phyloP scores from a whole-genome alignment of 2,888 invertebrate genomes.

The Diaperis boleti region DNA sequence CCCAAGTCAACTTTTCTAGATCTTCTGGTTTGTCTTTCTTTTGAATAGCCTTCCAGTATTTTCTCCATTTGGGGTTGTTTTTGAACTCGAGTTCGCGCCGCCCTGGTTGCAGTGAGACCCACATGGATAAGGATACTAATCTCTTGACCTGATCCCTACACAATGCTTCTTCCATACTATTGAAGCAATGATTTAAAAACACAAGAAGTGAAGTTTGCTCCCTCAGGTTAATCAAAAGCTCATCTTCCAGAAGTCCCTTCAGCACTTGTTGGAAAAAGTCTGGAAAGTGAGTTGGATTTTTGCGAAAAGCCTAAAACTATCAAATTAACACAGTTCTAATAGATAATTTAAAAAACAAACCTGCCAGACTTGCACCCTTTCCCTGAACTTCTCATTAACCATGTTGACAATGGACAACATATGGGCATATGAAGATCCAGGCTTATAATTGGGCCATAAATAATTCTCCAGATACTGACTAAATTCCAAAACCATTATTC shows the following conservation, averaged over 20 bases:
- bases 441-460: conserved; percentile 94
- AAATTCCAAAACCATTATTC: conserved; percentile 96
- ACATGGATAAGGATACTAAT: conserved; percentile 93
- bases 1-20: conserved; percentile 82
- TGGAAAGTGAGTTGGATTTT: conserved; percentile 80
- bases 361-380: conserved; percentile 97
- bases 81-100: conserved; percentile 89
- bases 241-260: conserved; percentile 77
- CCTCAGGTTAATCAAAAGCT: conserved; percentile 68
- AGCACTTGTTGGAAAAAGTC: conserved; percentile 87
- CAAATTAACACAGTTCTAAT: neutral
- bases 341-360: conserved; percentile 66
- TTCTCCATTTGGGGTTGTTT: conserved; percentile 88
- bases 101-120: conserved; percentile 88
- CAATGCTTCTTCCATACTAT: conserved; percentile 95
- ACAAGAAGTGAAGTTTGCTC: conserved; percentile 92
- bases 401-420: conserved; percentile 97
- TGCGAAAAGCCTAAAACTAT: conserved; percentile 78
- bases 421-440: conserved; percentile 86
- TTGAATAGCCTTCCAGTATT: conserved; percentile 90
- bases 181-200: conserved; percentile 96
- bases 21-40: conserved; percentile 84
- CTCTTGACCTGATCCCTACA: conserved; percentile 91
- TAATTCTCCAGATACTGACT: conserved; percentile 98
- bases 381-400: conserved; percentile 98